These are phyloP conservation scores for Laticauda colubrina DNA, from an alignment of 2,113 vertebrate genomes.

Conservation along the genomic window DNA sequence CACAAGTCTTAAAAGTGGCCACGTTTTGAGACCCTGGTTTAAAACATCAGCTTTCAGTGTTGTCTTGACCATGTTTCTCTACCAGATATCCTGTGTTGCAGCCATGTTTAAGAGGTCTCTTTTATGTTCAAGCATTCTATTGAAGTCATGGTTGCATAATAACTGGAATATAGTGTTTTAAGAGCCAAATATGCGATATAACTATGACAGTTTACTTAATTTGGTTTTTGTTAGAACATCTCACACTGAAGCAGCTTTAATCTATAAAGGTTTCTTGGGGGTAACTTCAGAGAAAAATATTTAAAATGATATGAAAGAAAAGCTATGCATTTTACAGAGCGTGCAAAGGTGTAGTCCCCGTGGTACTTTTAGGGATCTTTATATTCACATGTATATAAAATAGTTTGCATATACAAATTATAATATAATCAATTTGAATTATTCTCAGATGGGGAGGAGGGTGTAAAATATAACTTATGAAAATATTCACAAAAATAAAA, in stretches of 20 bases:
- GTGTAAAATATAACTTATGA: constrained; percentile 55
- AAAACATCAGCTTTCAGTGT: not conserved
- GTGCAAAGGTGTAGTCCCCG: constrained; percentile 55
- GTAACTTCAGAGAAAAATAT: constrained; percentile 60
- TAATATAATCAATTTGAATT: constrained; percentile 62
- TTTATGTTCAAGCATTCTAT: constrained; percentile 39
- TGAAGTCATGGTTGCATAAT: constrained; percentile 51
- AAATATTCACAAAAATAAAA: constrained; percentile 49
- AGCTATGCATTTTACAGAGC: constrained; percentile 63
- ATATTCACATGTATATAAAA: constrained; percentile 66
- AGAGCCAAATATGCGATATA: constrained; percentile 52
- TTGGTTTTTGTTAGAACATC: constrained; percentile 61
- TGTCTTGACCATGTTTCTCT: constrained; percentile 34
- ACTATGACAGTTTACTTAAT: constrained; percentile 51
- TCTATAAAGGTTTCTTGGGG: constrained; percentile 57
- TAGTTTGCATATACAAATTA: constrained; percentile 61
- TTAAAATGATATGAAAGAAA: constrained; percentile 32
- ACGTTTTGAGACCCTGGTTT: not conserved
- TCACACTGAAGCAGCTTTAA: constrained; percentile 63
- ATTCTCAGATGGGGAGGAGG: constrained; percentile 54
- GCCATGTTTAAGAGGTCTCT: constrained; percentile 52
- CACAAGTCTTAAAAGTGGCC: not conserved
- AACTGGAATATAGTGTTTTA: constrained; percentile 63
- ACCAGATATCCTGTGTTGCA: constrained; percentile 39
- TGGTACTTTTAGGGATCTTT: constrained; percentile 63